Evolutionary conservation across 2,888 invertebrate genomes (phyloP), one percentile per base, ranked within the genome.

Genomic region (Chrysomela aeneicollis): DNA sequence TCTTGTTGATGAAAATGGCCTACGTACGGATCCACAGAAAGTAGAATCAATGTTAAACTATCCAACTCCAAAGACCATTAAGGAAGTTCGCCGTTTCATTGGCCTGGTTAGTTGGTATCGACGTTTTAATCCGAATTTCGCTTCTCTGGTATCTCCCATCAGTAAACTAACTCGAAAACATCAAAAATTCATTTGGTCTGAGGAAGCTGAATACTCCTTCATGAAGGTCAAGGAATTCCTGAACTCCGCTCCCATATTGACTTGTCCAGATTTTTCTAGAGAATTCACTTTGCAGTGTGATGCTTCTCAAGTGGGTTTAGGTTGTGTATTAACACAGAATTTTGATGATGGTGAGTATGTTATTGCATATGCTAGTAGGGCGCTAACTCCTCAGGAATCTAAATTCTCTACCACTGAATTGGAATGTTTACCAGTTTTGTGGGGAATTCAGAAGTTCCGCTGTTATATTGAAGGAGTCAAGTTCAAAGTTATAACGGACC

Each of bases 211-310:
- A 5, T n/a, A 32, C 4, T 57, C 73, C 53, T 46, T 26, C 1
- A n/a, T 42, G 12, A 35, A 35, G 35, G 35, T 35, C 9, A 35
- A 35, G 12, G 35, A 35, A 35, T 30, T 68, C 9, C 46, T 63
- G 3, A 35, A 15, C 4, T 63, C 72, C 1, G 71, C 71, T 0
- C 57, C 35, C 12, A 35, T 72, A 10, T 19, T 74, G 4, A 22
- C 63, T 12, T 72, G 69, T 61, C 70, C 70, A 6, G 63, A 72
- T 60, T 71, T 67, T 55, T 22, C 49, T 0, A 32, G 32, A 18
- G 60, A 68, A 4, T 74, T 74, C 61, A 60, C 52, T 1, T 42
- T 74, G n/a, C 74, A 74, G 32, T 69, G 70, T n/a, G 74, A 74
- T 63, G 73, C 71, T 1, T 65, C 64, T 9, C 64, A 53, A 2